Percentiles rank a stretch among this genome's conserved stretches.
These are phyloP conservation scores for Pseudanteris insignis DNA, from an alignment of 2,888 invertebrate genomes.

Conservation along the genomic window DNA sequence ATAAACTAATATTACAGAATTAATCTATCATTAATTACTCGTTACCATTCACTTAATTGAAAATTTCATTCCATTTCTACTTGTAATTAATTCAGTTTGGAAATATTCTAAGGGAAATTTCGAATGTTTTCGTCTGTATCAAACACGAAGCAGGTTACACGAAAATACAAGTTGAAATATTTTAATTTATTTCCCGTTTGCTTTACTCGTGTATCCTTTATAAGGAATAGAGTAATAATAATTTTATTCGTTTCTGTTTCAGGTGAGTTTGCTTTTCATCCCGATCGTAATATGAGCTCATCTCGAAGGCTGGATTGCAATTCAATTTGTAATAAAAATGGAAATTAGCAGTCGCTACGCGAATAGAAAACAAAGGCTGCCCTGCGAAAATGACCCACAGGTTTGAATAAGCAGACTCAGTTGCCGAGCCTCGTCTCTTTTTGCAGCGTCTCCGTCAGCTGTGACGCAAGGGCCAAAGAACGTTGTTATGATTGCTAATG, in stretches of 20 bases:
- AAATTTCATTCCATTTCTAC: too few relatives aligned
- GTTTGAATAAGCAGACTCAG: slow-evolving; percentile 58
- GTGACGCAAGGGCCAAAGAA: slow-evolving; percentile 54
- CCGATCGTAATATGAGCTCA: slow-evolving; percentile 45
- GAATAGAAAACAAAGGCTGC: slow-evolving; percentile 53
- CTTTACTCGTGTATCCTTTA: too few relatives aligned
- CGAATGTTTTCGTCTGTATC: too few relatives aligned
- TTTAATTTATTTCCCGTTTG: too few relatives aligned
- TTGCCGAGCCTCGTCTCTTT: slow-evolving; percentile 44
- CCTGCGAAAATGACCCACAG: slow-evolving; percentile 51
- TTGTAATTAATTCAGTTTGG: too few relatives aligned
- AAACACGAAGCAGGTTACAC: too few relatives aligned
- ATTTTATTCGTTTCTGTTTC: slow-evolving; percentile 48
- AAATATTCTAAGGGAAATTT: too few relatives aligned
- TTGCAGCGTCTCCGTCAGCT: slow-evolving; percentile 48
- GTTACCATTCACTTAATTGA: too few relatives aligned
- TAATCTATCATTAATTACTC: too few relatives aligned
- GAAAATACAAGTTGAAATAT: too few relatives aligned
- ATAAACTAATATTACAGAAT: too few relatives aligned
- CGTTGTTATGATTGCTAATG: slow-evolving; percentile 65
- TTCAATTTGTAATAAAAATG: slow-evolving; percentile 63
- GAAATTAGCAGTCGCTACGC: slow-evolving; percentile 58
- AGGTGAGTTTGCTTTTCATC: slow-evolving; percentile 52
- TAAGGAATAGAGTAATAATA: slow-evolving; percentile 15
- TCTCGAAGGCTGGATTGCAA: slow-evolving; percentile 48